Evolutionary conservation across 64 coral and sea anemone species (phyloP), one percentile per base, ranked within the genome.

Genomic region (Montipora sp.): DNA sequence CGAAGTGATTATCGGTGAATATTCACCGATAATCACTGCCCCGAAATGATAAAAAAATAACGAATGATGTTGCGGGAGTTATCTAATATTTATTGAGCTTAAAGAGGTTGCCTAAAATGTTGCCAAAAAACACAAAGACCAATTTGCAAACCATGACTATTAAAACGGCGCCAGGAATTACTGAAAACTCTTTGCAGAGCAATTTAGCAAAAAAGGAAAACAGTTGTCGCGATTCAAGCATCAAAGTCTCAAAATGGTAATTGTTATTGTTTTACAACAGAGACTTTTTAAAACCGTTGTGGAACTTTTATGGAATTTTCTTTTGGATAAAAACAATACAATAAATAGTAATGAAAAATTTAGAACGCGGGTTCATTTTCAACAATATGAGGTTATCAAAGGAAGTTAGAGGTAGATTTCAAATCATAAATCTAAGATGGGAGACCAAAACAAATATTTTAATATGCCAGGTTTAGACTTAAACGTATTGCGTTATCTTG

Each of bases 321-420:
- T 65, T 5, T 18, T 5, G 27, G 5, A 45, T 14, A 13, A 22
- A 66, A 45, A 22, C 43, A 68, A 68, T 1, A 46, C 57, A 67
- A 67, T 67, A 43, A 67, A 36, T 36, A 68, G 45, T 59, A 60
- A 81, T 81, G 8, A 81, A 60, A 60, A 24, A 83, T 83, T 5
- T 16, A 83, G 59, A 36, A 47, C 60, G 5, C 5, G 15, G 82
- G 47, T 10, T 47, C 3, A 50, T 20, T 58, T 80, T 36, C 51
- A 43, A 63, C 79, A 81, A 58, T 8, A 50, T 22, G 47, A 3
- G 50, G 49, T 47, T 47, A 72, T 59, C 18, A 47, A 47, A 67
- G 23, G 59, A 8, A 47, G 24, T 47, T 66, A 67, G 13, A 14
- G 24, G 14, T 14, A 60, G 15, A 66, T 7, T 23, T 71, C 19